Base-by-base conservation (phyloP, 2,888 invertebrate species). In the Melinopterus prodromus region DNA sequence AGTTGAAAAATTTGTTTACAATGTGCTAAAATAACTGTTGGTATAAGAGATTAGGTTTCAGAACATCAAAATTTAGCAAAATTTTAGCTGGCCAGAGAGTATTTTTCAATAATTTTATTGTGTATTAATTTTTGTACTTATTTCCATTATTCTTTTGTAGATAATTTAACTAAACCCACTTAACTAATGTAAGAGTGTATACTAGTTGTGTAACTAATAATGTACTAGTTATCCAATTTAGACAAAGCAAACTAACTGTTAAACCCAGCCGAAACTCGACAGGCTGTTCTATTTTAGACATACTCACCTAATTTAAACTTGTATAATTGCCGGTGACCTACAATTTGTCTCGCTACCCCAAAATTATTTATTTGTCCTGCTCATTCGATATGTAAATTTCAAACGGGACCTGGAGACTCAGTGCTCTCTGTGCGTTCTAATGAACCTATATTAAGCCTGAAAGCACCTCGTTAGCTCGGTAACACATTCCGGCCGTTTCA, bases 341-440 rank as follows among this genome's bases (percentile, higher is more conserved):
- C 53, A 53, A 53, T 53, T 53, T 12, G 53, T 53, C 53, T 53
- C 7, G 53, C 53, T 53, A 53, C 53, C 53, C 53, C 53, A 53
- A 53, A 53, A 53, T 53, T 53, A 53, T 53, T 53, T 53, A 53
- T 53, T 53, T 53, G 53, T 53, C 53, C 53, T 53, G 53, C 53
- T 2, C 53, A 53, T 53, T 53, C 53, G 53, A 53, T 53, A 53
- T 53, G 53, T 53, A 53, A 53, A 53, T 53, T 53, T 53, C 9
- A 53, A 53, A 53, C 53, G 53, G 53, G 53, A 53, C 53, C 53
- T 53, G 53, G 53, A 53, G 53, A 12, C 53, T 9, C 53, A 12
- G 53, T 9, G 9, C 53, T 53, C 53, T 53, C 53, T 53, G 53
- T 53, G 12, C 12, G 53, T 12, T 53, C 53, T 53, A 53, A 53